Percentiles rank a stretch among this genome's conserved stretches.
Evolutionary conservation across 2,797 vertebrate genomes (phyloP).

Genomic region (Selene dorsalis): DNA sequence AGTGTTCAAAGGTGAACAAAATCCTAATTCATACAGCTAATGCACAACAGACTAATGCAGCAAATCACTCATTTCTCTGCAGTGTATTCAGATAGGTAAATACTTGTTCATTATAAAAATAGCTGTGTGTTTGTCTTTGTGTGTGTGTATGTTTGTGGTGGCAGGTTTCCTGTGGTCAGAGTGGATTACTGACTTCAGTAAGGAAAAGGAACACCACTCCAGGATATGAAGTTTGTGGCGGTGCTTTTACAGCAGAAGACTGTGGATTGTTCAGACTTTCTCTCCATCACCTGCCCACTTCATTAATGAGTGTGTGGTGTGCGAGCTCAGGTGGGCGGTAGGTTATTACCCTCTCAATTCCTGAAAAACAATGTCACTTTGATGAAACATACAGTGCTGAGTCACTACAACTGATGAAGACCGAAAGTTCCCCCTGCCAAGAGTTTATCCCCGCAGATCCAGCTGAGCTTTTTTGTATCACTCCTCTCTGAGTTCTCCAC

Average conservation of each 20-base stretch:
- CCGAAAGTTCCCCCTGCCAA: constrained; percentile 26
- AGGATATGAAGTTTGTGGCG: constrained; percentile 77
- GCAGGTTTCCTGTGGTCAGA: constrained; percentile 82
- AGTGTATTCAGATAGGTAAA: constrained; percentile 41
- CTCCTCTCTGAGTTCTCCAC: constrained; percentile 60
- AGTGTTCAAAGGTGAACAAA: neutral
- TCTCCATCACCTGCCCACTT: constrained; percentile 46
- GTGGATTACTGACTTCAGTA: constrained; percentile 80
- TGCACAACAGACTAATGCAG: neutral
- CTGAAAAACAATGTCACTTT: constrained; percentile 35
- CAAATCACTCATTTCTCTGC: neutral
- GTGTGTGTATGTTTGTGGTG: constrained; percentile 64
- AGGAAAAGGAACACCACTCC: constrained; percentile 68
- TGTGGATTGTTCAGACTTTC: constrained; percentile 45
- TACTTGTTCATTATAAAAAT: constrained; percentile 36
- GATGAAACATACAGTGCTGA: constrained; percentile 27
- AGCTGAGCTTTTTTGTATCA: constrained; percentile 30
- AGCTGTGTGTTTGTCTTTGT: constrained; percentile 39
- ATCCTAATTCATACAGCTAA: constrained; percentile 23
- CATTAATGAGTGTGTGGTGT: constrained; percentile 26
- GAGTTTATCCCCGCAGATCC: constrained; percentile 24
- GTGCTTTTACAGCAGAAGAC: constrained; percentile 62
- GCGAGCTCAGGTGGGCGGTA: constrained; percentile 56
- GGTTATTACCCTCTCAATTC: constrained; percentile 35
- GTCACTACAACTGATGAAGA: constrained; percentile 62